Percentiles rank a stretch among this genome's conserved stretches.
Conservation (phyloP, 2,888 invertebrate genomes). For the Andricus quercusramuli region DNA sequence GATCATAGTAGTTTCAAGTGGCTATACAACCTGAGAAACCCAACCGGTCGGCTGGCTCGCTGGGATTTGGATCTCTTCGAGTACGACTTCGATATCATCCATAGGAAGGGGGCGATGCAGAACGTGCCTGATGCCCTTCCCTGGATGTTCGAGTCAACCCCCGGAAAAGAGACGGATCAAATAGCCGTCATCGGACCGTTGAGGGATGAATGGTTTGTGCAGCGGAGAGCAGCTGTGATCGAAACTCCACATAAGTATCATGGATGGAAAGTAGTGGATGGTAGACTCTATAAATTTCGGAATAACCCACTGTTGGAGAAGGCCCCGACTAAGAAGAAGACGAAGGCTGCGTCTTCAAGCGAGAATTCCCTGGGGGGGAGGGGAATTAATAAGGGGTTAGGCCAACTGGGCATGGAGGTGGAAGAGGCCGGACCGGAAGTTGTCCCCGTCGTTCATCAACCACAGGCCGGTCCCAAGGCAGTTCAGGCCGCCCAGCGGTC, state of each 20-base stretch:
- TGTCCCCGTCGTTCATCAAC: too few species aligned
- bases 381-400: too few species aligned
- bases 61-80: constrained; percentile 57
- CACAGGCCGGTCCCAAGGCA: too few species aligned
- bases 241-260: not conserved
- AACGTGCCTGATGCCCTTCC: constrained; percentile 53
- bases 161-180: not conserved
- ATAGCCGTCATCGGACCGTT: not conserved
- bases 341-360: too few species aligned
- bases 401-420: too few species aligned
- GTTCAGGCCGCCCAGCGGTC: too few species aligned
- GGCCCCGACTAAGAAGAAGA: too few species aligned
- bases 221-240: not conserved
- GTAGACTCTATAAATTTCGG: not conserved
- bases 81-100: constrained; percentile 42
- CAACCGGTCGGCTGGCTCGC: constrained; percentile 54
- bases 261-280: not conserved
- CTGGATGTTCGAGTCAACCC: constrained; percentile 27
- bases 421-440: too few species aligned
- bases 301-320: not conserved
- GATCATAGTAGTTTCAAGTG: constrained; percentile 55
- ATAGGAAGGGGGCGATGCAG: constrained; percentile 46
- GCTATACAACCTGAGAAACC: constrained; percentile 45
- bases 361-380: too few species aligned
- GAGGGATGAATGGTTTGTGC: not conserved